These are phyloP conservation scores for Phaonia tiefii DNA, from an alignment of 2,888 invertebrate genomes.

Conservation along the genomic window DNA sequence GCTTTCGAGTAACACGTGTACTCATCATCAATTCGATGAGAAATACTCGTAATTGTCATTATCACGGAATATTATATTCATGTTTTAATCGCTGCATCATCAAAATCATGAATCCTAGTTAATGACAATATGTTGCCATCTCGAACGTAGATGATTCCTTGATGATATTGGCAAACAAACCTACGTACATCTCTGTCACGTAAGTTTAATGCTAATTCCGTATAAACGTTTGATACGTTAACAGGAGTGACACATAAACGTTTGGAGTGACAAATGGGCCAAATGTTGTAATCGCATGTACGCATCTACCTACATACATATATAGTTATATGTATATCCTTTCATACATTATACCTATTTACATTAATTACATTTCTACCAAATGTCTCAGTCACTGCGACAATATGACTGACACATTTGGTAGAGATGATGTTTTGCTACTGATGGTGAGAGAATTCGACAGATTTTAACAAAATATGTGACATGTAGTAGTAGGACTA, in stretches of 20 bases:
- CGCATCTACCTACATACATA: not conserved
- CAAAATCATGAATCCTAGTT: slow-evolving; percentile 51
- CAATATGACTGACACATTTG: slow-evolving; percentile 32
- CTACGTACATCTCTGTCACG: slow-evolving; percentile 20
- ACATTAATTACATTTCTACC: slow-evolving; percentile 43
- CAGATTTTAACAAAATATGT: slow-evolving; percentile 42
- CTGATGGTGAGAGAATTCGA: slow-evolving; percentile 32
- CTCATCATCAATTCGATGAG: slow-evolving; percentile 60
- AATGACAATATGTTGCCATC: slow-evolving; percentile 62
- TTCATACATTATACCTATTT: not conserved
- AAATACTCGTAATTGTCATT: slow-evolving; percentile 58
- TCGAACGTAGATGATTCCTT: no score
- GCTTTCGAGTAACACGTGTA: slow-evolving; percentile 55
- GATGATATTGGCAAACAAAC: no score
- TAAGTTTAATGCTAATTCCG: slow-evolving; percentile 57
- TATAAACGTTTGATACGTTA: slow-evolving; percentile 35
- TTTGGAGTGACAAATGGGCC: slow-evolving; percentile 61
- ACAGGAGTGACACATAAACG: slow-evolving; percentile 50
- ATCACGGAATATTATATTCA: slow-evolving; percentile 49
- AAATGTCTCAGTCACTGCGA: slow-evolving; percentile 31
- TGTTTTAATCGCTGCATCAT: slow-evolving; percentile 64
- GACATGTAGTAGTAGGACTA: not conserved
- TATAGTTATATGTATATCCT: not conserved
- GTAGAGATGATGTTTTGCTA: not conserved
- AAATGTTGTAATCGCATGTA: slow-evolving; percentile 49